A percentile compares a stretch with the other conserved stretches of the same genome.
Conservation (phyloP, 1,140 invertebrate genomes). For the Hylyphantes graminicola region DNA sequence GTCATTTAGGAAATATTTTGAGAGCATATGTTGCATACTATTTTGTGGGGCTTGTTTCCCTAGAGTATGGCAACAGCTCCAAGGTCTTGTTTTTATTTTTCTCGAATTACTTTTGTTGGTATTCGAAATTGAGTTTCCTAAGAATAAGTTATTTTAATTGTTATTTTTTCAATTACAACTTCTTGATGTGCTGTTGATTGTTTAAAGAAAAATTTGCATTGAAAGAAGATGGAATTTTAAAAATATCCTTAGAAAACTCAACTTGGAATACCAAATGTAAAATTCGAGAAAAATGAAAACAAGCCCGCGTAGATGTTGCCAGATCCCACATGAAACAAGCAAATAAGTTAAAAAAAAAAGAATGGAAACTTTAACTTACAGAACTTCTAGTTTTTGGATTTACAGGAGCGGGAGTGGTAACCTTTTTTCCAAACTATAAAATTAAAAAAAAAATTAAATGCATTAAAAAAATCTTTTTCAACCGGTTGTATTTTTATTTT, state of each 20-base stretch:
- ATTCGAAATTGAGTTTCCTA: no score
- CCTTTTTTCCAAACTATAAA: constrained; percentile 20
- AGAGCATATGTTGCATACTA: no score
- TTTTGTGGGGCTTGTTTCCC: no score
- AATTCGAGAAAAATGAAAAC: neutral
- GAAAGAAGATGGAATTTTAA: neutral
- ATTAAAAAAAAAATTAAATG: neutral
- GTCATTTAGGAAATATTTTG: no score
- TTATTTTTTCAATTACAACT: no score
- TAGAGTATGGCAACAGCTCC: no score
- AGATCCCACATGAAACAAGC: neutral
- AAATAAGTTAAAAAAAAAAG: neutral
- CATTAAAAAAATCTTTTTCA: neutral
- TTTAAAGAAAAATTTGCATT: neutral
- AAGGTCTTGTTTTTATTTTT: no score
- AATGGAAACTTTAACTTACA: neutral
- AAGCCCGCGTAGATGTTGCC: neutral
- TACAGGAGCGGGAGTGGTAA: neutral
- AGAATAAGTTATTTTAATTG: no score
- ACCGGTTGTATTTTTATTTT: neutral
- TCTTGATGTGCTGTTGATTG: no score
- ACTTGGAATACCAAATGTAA: neutral
- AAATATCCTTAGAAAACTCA: neutral
- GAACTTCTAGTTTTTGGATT: neutral
- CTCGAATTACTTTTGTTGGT: no score